Evolutionary conservation across 53 echinoderm and acorn worm species (phyloP).

Genomic region (Paracentrotus lividus): DNA sequence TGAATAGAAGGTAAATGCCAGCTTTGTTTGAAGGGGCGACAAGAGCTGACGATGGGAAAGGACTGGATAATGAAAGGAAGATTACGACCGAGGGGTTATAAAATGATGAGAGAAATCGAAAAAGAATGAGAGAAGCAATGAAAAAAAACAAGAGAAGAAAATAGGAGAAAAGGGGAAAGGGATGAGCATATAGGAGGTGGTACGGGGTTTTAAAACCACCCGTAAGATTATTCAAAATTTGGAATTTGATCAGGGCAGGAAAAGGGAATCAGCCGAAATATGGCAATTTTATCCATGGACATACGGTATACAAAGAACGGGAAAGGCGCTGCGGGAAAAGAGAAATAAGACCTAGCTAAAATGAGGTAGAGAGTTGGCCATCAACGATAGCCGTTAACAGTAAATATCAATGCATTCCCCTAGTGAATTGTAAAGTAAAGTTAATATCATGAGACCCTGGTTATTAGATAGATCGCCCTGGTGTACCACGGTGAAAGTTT

Average conservation of each 20-base stretch:
- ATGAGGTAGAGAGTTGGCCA: not conserved
- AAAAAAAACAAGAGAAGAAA: not conserved
- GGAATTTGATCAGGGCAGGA: no score
- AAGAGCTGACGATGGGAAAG: not conserved
- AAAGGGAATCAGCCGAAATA: not conserved
- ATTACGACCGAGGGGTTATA: not conserved
- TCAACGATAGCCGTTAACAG: not conserved
- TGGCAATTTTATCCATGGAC: no score
- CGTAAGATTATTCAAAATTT: no score
- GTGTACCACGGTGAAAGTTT: not conserved
- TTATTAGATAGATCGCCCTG: not conserved
- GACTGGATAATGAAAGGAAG: not conserved
- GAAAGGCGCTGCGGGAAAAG: not conserved
- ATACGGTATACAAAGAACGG: no score
- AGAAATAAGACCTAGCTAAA: not conserved
- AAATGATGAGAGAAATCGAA: not conserved
- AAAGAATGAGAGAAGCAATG: not conserved
- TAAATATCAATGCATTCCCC: not conserved
- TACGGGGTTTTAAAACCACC: no score
- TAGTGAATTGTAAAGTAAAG: not conserved
- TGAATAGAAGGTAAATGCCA: not conserved
- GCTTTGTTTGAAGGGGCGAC: conserved; percentile 36
- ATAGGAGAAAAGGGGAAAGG: not conserved
- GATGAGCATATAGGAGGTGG: not conserved
- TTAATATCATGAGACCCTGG: not conserved